Conservation (phyloP, 1,140 invertebrate species). For the Aphelenchoides fujianensis region DNA sequence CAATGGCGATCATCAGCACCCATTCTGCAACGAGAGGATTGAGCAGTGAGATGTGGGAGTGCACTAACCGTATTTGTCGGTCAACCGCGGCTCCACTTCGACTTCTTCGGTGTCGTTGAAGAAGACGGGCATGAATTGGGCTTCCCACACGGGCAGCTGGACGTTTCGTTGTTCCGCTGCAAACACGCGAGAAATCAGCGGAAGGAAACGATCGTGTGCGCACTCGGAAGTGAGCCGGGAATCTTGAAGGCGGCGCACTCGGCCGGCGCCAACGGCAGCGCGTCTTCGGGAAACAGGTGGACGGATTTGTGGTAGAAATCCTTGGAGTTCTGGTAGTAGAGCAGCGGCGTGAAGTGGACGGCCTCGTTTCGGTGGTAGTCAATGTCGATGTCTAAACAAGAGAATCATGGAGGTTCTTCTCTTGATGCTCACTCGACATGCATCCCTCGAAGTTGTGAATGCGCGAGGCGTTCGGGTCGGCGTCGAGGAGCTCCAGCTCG, state of each 20-base stretch:
- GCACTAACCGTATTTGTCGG: not conserved
- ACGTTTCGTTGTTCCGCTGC: constrained; percentile 29
- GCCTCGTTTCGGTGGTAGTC: constrained; percentile 39
- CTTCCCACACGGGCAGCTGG: constrained; percentile 37
- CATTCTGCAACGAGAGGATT: not conserved
- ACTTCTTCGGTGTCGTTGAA: constrained; percentile 22
- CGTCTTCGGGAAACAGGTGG: not conserved
- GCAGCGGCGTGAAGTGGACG: constrained; percentile 34
- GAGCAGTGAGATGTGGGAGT: too few species aligned
- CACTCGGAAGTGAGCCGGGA: constrained; percentile 20
- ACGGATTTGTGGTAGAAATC: constrained; percentile 21
- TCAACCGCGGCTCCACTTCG: not conserved
- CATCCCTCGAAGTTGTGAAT: constrained; percentile 28
- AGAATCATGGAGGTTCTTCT: not conserved
- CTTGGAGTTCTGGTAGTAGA: constrained; percentile 30
- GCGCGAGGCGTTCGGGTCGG: too few species aligned
- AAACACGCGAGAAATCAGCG: too few species aligned
- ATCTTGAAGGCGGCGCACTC: constrained; percentile 22
- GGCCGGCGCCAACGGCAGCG: not conserved
- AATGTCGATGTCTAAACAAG: constrained; percentile 40
- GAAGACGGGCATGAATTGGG: constrained; percentile 16
- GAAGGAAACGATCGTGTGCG: too few species aligned
- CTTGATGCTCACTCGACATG: constrained; percentile 40
- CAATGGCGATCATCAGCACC: not conserved
- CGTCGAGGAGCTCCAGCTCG: not conserved